phyloP scores from a whole-genome alignment of 2,888 invertebrate species.

The Spodoptera littoralis region DNA sequence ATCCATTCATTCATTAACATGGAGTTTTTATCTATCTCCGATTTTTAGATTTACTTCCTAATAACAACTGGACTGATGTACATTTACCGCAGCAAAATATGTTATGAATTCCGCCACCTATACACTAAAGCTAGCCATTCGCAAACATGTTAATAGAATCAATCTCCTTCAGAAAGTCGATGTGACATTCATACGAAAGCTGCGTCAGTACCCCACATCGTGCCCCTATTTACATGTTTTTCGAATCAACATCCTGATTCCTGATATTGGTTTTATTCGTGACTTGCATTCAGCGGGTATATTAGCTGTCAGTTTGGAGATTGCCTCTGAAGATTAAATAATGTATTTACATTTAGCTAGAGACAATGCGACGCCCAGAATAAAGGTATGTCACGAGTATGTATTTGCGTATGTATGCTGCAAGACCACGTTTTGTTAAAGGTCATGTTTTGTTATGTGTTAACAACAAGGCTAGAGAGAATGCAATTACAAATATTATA shows the following conservation, averaged over 20 bases:
- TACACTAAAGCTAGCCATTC: constrained; percentile 7
- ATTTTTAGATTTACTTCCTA: too few relatives aligned
- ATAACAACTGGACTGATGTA: too few relatives aligned
- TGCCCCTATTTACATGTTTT: constrained; percentile 79
- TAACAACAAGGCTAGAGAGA: too few relatives aligned
- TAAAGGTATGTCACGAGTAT: constrained; percentile 59
- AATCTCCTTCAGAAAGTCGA: constrained; percentile 44
- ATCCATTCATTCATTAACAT: too few relatives aligned
- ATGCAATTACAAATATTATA: too few relatives aligned
- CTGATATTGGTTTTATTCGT: constrained; percentile 79
- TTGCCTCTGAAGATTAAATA: constrained; percentile 75
- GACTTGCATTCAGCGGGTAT: constrained; percentile 78
- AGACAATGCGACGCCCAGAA: constrained; percentile 77
- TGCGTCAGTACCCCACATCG: constrained; percentile 55
- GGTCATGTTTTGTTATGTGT: constrained; percentile 34
- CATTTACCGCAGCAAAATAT: too few relatives aligned
- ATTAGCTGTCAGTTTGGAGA: constrained; percentile 64
- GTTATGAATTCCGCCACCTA: too few relatives aligned
- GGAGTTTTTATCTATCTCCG: too few relatives aligned
- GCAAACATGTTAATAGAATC: constrained; percentile 55
- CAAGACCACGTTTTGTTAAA: constrained; percentile 50
- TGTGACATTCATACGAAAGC: constrained; percentile 52
- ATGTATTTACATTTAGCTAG: constrained; percentile 75
- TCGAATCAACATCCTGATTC: constrained; percentile 77
- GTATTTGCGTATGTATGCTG: constrained; percentile 60